These are phyloP conservation scores for Pammene fasciana DNA, from an alignment of 2,888 invertebrate species.

Conservation along the genomic window DNA sequence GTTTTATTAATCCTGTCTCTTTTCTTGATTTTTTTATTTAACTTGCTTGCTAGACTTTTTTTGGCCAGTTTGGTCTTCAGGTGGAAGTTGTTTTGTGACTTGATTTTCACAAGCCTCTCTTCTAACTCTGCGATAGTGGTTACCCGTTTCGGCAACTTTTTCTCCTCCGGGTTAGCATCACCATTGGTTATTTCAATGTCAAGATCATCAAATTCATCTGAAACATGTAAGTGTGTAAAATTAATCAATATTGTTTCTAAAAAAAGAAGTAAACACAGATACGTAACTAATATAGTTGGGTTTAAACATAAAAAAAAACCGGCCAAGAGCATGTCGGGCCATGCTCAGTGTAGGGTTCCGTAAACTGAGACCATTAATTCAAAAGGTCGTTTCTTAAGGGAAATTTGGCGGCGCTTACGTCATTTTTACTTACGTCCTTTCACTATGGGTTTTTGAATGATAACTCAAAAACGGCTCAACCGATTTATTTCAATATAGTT, in stretches of 20 bases:
- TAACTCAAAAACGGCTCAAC: too few relatives aligned
- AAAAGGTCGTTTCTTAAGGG: too few relatives aligned
- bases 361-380: too few relatives aligned
- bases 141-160: constrained; percentile 76
- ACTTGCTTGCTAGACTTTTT: constrained; percentile 86
- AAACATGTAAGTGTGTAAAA: constrained; percentile 43
- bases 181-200: constrained; percentile 68
- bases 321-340: too few relatives aligned
- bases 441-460: too few relatives aligned
- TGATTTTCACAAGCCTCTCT: constrained; percentile 84
- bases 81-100: constrained; percentile 84
- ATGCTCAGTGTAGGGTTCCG: too few relatives aligned
- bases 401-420: too few relatives aligned
- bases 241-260: background rate
- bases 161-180: constrained; percentile 54
- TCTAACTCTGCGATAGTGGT: constrained; percentile 86
- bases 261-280: too few relatives aligned
- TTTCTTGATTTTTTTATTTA: constrained; percentile 86
- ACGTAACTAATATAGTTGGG: too few relatives aligned
- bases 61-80: constrained; percentile 87
- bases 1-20: constrained; percentile 76
- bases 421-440: too few relatives aligned
- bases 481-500: too few relatives aligned
- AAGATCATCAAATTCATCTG: constrained; percentile 70
- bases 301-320: too few relatives aligned